Conservation (phyloP, 2,797 vertebrate species). For the Choloepus didactylus region DNA sequence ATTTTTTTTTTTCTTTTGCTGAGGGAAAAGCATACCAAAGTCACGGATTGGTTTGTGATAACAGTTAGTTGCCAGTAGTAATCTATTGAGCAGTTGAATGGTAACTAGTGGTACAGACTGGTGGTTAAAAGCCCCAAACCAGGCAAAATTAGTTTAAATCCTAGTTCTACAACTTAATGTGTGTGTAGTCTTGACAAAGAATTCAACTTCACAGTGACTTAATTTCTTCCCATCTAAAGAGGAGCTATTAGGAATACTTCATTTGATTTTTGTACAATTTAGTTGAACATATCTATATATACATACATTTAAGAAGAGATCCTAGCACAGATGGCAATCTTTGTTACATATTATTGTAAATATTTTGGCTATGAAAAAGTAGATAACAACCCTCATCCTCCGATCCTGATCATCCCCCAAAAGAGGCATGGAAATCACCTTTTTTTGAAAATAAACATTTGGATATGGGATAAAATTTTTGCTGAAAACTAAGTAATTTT, state of each 20-base stretch:
- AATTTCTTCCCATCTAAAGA: not conserved
- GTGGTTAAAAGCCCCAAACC: not conserved
- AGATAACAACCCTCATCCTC: too few species aligned
- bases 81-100: not conserved
- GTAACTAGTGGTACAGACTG: not conserved
- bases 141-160: not conserved
- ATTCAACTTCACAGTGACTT: not conserved
- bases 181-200: not conserved
- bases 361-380: too few species aligned
- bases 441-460: not conserved
- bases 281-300: not conserved
- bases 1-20: not conserved
- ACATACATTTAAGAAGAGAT: not conserved
- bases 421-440: not conserved
- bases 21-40: not conserved
- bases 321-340: not conserved
- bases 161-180: not conserved
- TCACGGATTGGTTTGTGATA: not conserved
- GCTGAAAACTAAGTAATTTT: not conserved
- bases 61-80: not conserved
- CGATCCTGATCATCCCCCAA: not conserved
- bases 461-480: not conserved
- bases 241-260: not conserved
- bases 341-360: not conserved
- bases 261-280: not conserved